Percentiles rank a stretch among this genome's conserved stretches.
These are phyloP conservation scores for Molothrus ater DNA, from an alignment of 2,797 vertebrate genomes.

Conservation along the genomic window DNA sequence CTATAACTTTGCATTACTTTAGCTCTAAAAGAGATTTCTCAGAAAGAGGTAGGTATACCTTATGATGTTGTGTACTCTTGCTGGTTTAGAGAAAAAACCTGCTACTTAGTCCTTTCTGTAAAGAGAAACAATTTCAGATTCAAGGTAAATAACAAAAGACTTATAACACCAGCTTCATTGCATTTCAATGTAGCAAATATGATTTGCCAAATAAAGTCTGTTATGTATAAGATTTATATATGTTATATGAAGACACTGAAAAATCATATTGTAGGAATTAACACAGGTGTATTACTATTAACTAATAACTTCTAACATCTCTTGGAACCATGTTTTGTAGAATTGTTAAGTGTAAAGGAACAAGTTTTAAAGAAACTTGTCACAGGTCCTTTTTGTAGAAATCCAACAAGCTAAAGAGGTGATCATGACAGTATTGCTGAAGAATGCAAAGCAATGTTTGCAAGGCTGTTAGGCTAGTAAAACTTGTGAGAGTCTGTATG, in stretches of 20 bases:
- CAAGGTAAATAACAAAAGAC: background rate
- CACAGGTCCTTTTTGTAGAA: background rate
- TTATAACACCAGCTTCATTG: background rate
- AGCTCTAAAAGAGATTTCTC: background rate
- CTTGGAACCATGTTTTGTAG: background rate
- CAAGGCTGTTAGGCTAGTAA: background rate
- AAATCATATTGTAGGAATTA: background rate
- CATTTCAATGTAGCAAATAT: background rate
- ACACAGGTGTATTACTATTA: background rate
- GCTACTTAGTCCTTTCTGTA: background rate
- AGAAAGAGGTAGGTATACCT: background rate
- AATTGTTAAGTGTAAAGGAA: background rate
- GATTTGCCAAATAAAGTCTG: background rate
- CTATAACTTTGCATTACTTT: background rate
- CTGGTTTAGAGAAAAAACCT: background rate
- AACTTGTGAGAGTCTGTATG: background rate
- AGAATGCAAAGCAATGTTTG: background rate
- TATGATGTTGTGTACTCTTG: accelerated
- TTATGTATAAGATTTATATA: background rate
- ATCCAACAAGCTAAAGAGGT: background rate
- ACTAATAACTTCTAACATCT: background rate
- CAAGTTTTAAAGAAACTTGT: background rate
- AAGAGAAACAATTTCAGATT: background rate
- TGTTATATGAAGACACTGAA: background rate
- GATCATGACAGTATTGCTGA: background rate